These are phyloP conservation scores for Gymnosoma rotundatum DNA, from an alignment of 2,888 invertebrate genomes.

Conservation along the genomic window DNA sequence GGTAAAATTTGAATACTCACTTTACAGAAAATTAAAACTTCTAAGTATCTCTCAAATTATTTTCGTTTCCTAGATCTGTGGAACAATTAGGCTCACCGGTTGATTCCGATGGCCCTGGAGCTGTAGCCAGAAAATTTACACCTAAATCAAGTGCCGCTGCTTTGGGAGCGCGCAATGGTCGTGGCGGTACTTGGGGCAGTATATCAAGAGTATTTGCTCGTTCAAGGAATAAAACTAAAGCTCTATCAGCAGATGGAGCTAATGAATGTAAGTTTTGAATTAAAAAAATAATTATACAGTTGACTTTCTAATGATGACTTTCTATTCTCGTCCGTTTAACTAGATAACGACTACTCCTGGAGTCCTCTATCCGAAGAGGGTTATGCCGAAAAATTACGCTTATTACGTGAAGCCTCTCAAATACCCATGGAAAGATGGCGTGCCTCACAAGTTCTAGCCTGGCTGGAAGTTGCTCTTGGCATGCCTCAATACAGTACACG, in stretches of 20 bases:
- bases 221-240: constrained; percentile 91
- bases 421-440: constrained; percentile 95
- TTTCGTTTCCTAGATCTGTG: constrained; percentile 79
- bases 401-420: constrained; percentile 90
- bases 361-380: constrained; percentile 81
- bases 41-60: neutral
- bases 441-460: constrained; percentile 95
- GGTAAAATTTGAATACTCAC: constrained; percentile 80
- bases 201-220: constrained; percentile 95
- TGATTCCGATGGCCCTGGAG: constrained; percentile 86
- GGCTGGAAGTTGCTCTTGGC: constrained; percentile 96
- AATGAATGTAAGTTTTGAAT: constrained; percentile 84
- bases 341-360: constrained; percentile 81
- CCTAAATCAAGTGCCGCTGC: constrained; percentile 78
- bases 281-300: neutral
- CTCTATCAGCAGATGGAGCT: constrained; percentile 80
- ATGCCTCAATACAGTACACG: constrained; percentile 96
- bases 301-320: neutral
- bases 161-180: constrained; percentile 83
- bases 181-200: constrained; percentile 93
- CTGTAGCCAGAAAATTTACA: constrained; percentile 81
- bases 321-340: neutral
- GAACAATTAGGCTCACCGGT: constrained; percentile 92
- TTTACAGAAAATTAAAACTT: neutral
- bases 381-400: constrained; percentile 81